These are phyloP conservation scores for Watsonalla binaria DNA, from an alignment of 2,888 invertebrate species.

Conservation along the genomic window DNA sequence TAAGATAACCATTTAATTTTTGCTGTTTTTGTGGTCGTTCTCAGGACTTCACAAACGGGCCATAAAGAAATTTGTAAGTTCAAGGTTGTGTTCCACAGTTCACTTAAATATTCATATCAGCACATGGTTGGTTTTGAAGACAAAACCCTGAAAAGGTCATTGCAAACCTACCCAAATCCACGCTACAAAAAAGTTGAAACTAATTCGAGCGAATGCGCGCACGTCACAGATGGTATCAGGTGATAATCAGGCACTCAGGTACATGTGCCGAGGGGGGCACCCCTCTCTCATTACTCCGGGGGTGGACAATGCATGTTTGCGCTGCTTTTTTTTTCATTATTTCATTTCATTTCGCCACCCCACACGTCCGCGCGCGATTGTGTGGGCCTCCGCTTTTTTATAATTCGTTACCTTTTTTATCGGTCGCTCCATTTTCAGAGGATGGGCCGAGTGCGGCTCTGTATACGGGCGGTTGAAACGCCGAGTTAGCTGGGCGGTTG, in stretches of 20 bases:
- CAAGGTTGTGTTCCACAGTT: too few relatives aligned
- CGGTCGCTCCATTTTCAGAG: constrained; percentile 78
- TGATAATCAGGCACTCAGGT: constrained; percentile 73
- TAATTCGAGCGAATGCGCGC: constrained; percentile 12
- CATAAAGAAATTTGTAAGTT: too few relatives aligned
- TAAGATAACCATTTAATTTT: too few relatives aligned
- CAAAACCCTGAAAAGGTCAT: too few relatives aligned
- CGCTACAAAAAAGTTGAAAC: constrained; percentile 6
- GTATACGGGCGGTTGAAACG: constrained; percentile 43
- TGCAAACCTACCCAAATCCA: constrained; percentile 13
- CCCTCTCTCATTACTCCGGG: constrained; percentile 67
- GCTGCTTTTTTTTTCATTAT: constrained; percentile 79
- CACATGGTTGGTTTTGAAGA: too few relatives aligned
- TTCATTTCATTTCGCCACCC: constrained; percentile 79
- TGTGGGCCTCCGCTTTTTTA: constrained; percentile 76
- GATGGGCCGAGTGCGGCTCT: constrained; percentile 50
- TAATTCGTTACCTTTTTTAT: constrained; percentile 79
- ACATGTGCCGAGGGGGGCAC: constrained; percentile 39
- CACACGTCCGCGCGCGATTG: constrained; percentile 77
- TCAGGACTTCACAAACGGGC: too few relatives aligned
- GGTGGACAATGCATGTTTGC: constrained; percentile 78
- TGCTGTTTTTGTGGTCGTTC: too few relatives aligned
- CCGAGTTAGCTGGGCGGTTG: constrained; percentile 32
- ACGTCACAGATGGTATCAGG: constrained; percentile 62
- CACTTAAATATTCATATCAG: too few relatives aligned